phyloP scores from a whole-genome alignment of 2,888 invertebrate species.

The Cataglyphis altisquamis region DNA sequence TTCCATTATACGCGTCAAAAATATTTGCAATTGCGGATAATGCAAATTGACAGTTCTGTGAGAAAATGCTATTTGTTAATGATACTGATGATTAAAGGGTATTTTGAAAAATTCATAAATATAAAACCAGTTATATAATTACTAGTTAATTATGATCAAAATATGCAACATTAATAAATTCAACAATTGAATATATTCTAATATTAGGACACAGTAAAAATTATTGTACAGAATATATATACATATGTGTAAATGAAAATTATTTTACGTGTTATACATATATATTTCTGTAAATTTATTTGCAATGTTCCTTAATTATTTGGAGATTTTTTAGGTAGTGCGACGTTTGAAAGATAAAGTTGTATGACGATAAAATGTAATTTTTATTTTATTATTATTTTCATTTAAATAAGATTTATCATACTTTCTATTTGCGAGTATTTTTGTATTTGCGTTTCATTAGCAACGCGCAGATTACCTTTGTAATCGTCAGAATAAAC shows the following conservation, averaged over 20 bases:
- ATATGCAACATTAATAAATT: not conserved
- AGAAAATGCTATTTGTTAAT: too few species aligned
- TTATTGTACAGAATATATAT: not conserved
- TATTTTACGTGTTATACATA: not conserved
- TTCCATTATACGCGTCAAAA: not conserved
- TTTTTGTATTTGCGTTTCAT: slow-evolving; percentile 21
- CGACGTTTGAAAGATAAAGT: slow-evolving; percentile 9
- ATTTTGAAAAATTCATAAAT: not conserved
- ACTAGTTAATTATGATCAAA: not conserved
- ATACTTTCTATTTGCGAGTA: slow-evolving; percentile 4
- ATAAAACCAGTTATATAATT: not conserved
- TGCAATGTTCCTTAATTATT: not conserved
- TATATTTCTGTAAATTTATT: not conserved
- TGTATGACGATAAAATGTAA: slow-evolving; percentile 16
- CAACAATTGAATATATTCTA: not conserved
- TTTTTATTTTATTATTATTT: slow-evolving; percentile 10
- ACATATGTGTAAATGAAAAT: not conserved
- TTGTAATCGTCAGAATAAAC: slow-evolving; percentile 24
- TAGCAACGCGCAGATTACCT: not conserved
- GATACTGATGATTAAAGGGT: too few species aligned
- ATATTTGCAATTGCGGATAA: not conserved
- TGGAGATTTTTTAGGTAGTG: not conserved
- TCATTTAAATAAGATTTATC: slow-evolving; percentile 12
- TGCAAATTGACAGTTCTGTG: not conserved
- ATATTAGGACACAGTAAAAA: not conserved